These are phyloP conservation scores for Exephanes ischioxanthus DNA, from an alignment of 2,888 invertebrate species.

Conservation along the genomic window DNA sequence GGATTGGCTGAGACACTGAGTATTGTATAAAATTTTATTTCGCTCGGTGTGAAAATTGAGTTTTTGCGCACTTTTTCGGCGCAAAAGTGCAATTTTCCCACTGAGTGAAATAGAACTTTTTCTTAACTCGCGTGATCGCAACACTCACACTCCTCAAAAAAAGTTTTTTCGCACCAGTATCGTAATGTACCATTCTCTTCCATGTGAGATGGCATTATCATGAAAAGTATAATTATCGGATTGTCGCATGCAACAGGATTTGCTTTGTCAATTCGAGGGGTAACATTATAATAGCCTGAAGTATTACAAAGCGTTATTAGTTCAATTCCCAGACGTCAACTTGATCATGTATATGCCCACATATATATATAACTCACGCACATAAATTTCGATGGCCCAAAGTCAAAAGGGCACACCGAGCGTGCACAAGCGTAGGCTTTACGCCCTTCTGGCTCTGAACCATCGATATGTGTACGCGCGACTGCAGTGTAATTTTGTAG, in stretches of 20 bases:
- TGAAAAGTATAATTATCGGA: too few species aligned
- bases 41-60: too few species aligned
- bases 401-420: background rate
- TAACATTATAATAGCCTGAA: slow-evolving; percentile 10
- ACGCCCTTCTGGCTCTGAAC: background rate
- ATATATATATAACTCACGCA: background rate
- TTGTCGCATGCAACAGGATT: too few species aligned
- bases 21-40: too few species aligned
- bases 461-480: background rate
- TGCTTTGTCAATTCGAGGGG: background rate
- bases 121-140: too few species aligned
- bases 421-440: background rate
- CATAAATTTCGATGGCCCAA: background rate
- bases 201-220: background rate
- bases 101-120: too few species aligned
- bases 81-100: too few species aligned
- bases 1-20: too few species aligned
- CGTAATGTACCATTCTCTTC: too few species aligned
- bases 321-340: slow-evolving; percentile 48
- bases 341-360: slow-evolving; percentile 21
- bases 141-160: too few species aligned
- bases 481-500: slow-evolving; percentile 46
- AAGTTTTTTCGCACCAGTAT: too few species aligned
- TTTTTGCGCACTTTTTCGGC: too few species aligned
- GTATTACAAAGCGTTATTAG: slow-evolving; percentile 10